Evolutionary conservation across 2,888 invertebrate species (phyloP), one percentile per base, ranked within the genome.

Genomic region (Tanytarsus gracilentus): DNA sequence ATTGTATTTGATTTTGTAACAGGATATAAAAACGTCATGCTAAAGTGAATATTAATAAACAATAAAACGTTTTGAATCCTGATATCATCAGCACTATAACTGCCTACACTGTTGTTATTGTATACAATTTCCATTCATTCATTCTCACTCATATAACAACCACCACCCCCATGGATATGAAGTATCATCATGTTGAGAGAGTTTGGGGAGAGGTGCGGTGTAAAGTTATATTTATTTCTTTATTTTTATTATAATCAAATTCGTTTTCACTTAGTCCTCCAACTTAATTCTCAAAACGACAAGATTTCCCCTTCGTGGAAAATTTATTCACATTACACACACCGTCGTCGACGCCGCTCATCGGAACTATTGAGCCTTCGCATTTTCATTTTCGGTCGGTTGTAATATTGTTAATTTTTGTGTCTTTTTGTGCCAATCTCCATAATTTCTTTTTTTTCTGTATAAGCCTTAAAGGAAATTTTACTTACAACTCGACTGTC

Each of bases 341-440:
- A n/a, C n/a, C n/a, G n/a, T n/a, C n/a, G n/a, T n/a, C n/a, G n/a
- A n/a, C n/a, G n/a, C n/a, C n/a, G n/a, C n/a, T n/a, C n/a, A n/a
- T n/a, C n/a, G n/a, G n/a, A n/a, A n/a, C n/a, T n/a, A n/a, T n/a
- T n/a, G n/a, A n/a, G n/a, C n/a, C n/a, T n/a, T n/a, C n/a, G n/a
- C n/a, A n/a, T n/a, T n/a, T n/a, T n/a, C n/a, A n/a, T n/a, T n/a
- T n/a, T n/a, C n/a, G n/a, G n/a, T n/a, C n/a, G n/a, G 36, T 21
- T 58, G 58, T 44, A 48, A 48, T 58, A 30, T 48, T 30, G 44
- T 44, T 58, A 48, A 44, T 58, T 58, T 58, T 58, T 58, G 58
- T 58, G 58, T 58, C 58, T 58, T 58, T 58, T 58, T 48, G 58
- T 58, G 48, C 58, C 58, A 58, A 58, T 58, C 58, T 36, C 58